Conservation (phyloP, 2,888 invertebrate genomes). For the Netelia melanura region DNA sequence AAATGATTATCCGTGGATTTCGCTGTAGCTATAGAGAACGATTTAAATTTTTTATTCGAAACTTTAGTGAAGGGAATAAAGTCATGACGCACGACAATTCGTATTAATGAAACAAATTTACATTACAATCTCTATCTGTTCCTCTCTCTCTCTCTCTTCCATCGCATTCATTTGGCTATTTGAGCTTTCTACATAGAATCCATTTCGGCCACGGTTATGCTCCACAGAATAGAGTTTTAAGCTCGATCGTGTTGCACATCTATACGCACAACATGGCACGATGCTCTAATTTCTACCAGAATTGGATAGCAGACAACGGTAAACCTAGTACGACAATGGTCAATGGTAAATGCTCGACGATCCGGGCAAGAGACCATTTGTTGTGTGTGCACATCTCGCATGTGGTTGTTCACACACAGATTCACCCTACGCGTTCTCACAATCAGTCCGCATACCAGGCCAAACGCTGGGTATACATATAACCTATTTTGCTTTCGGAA, state of each 20-base stretch:
- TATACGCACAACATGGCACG: constrained; percentile 31
- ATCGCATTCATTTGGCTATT: constrained; percentile 36
- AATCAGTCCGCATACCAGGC: background rate
- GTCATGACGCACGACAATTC: background rate
- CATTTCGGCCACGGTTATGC: constrained; percentile 11
- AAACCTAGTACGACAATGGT: constrained; percentile 58
- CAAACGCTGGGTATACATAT: constrained; percentile 5
- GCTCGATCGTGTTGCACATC: constrained; percentile 10
- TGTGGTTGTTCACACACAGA: constrained; percentile 37
- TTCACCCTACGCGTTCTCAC: constrained; percentile 25
- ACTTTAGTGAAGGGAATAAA: no score
- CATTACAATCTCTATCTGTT: background rate
- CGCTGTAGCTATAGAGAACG: no score
- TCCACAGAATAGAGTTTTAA: constrained; percentile 19
- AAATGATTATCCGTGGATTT: no score
- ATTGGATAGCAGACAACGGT: constrained; percentile 60
- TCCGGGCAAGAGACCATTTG: constrained; percentile 39
- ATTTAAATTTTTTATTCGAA: no score
- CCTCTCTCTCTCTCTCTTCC: background rate
- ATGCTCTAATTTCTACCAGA: constrained; percentile 55
- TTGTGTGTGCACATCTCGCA: constrained; percentile 30
- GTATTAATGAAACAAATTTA: constrained; percentile 4
- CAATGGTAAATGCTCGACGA: constrained; percentile 41
- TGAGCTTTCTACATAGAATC: constrained; percentile 33
- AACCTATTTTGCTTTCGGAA: constrained; percentile 51